Conservation (phyloP, 2,888 invertebrate genomes). For the Minunthozetes semirufus region DNA sequence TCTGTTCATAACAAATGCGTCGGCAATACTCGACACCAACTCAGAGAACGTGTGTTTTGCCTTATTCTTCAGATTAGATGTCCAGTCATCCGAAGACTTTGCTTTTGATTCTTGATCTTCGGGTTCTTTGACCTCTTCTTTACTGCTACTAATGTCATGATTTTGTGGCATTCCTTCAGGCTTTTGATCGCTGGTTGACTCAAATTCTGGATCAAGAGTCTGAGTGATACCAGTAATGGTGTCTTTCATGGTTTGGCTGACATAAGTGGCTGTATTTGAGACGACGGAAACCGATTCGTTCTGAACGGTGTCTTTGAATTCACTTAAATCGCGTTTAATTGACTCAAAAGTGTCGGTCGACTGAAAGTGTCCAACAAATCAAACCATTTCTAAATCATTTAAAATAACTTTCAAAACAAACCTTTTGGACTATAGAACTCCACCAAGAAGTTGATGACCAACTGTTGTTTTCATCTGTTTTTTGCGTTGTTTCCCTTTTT, state of each 20-base stretch:
- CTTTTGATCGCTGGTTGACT: neutral
- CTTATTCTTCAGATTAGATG: neutral
- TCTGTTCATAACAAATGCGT: slow-evolving; percentile 26
- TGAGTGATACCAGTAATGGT: slow-evolving; percentile 31
- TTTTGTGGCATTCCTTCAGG: neutral
- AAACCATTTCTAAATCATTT: neutral
- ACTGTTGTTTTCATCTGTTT: neutral
- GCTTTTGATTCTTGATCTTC: neutral
- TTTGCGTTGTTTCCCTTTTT: neutral
- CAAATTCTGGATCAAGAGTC: neutral
- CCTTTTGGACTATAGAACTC: neutral
- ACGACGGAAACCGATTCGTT: slow-evolving; percentile 63
- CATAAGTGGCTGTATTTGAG: slow-evolving; percentile 55
- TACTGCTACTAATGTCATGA: neutral
- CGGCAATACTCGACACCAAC: slow-evolving; percentile 29
- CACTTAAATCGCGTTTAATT: slow-evolving; percentile 68
- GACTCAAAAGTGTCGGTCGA: slow-evolving; percentile 58
- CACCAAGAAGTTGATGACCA: neutral
- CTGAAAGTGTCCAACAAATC: neutral
- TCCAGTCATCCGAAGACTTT: neutral
- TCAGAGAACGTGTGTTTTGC: slow-evolving; percentile 19
- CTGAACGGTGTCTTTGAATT: slow-evolving; percentile 64
- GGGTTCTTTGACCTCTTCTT: neutral
- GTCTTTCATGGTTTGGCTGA: slow-evolving; percentile 33
- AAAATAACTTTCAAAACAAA: neutral